Percentiles rank a stretch among this genome's conserved stretches.
phyloP scores from a whole-genome alignment of 92 coral and sea anemone genomes.

The Zoanthus solanderi region DNA sequence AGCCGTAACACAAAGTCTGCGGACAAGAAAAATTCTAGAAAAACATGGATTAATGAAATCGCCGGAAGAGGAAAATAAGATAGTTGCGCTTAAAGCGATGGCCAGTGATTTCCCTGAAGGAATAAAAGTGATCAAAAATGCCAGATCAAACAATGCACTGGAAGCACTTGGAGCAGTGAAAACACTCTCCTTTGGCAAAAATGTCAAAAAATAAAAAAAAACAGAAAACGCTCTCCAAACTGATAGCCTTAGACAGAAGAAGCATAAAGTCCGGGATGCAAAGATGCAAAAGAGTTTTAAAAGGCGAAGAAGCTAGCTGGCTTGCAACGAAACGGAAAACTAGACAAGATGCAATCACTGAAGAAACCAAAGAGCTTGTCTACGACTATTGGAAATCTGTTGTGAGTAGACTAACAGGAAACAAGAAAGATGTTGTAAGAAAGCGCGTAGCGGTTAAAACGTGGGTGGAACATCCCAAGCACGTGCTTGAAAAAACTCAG shows the following conservation, averaged over 20 bases:
- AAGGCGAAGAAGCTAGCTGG: conserved; percentile 30
- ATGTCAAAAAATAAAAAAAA: too few species aligned
- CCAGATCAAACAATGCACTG: not conserved
- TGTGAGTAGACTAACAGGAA: conserved; percentile 45
- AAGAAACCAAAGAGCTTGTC: conserved; percentile 30
- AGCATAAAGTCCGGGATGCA: conserved; percentile 24
- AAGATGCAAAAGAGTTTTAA: conserved; percentile 22
- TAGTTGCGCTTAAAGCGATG: conserved; percentile 34
- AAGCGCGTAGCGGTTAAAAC: conserved; percentile 4
- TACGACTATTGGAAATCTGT: conserved; percentile 22
- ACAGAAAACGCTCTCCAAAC: conserved; percentile 7
- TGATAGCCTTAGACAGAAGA: conserved; percentile 26
- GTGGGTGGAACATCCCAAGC: conserved; percentile 29
- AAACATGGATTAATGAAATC: not conserved
- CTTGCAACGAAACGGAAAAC: conserved; percentile 15
- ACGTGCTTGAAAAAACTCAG: conserved; percentile 24
- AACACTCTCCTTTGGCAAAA: not conserved
- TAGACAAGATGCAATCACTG: conserved; percentile 24
- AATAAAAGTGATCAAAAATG: not conserved
- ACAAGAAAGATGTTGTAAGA: conserved; percentile 33
- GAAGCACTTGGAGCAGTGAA: conserved; percentile 19
- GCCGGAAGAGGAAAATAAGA: conserved; percentile 28
- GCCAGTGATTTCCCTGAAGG: conserved; percentile 31
- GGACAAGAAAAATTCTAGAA: conserved; percentile 23
- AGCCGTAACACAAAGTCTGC: conserved; percentile 27